A percentile compares a stretch with the other conserved stretches of the same genome.
Evolutionary conservation across 2,113 vertebrate genomes (phyloP).

Genomic region (Orthonyx spaldingii): DNA sequence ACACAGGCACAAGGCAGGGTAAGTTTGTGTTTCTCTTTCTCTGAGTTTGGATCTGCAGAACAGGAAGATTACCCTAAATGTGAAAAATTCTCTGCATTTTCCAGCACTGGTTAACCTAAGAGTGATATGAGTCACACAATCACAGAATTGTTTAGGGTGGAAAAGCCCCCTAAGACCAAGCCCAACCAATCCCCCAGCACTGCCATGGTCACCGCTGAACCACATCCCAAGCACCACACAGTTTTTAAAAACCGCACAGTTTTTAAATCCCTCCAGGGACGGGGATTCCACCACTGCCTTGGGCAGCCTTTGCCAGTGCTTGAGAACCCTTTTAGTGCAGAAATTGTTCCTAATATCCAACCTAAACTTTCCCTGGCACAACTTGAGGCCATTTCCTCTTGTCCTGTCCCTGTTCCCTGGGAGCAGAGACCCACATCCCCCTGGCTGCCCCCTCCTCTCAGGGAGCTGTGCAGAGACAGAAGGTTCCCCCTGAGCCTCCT

Average conservation of each 20-base stretch:
- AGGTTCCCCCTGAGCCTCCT: neutral
- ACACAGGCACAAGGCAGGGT: neutral
- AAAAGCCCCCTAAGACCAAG: neutral
- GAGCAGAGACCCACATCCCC: rapidly evolving
- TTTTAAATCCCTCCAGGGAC: neutral
- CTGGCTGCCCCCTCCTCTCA: neutral
- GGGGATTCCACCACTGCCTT: neutral
- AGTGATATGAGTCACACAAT: neutral
- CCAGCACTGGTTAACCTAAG: neutral
- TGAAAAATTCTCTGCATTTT: neutral
- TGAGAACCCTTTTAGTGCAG: neutral
- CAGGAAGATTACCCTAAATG: neutral
- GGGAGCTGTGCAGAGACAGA: neutral
- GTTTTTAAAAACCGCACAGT: too few relatives aligned
- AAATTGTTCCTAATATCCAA: neutral
- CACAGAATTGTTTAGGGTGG: neutral
- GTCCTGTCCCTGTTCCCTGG: neutral
- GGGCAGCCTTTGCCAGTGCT: neutral
- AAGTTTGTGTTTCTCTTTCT: neutral
- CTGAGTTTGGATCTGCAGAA: neutral
- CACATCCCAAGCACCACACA: neutral
- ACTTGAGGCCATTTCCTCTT: neutral
- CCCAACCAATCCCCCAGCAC: neutral
- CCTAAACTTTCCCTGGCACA: neutral
- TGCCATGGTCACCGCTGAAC: neutral